phyloP scores from a whole-genome alignment of 2,113 vertebrate species.

The Bos taurus region DNA sequence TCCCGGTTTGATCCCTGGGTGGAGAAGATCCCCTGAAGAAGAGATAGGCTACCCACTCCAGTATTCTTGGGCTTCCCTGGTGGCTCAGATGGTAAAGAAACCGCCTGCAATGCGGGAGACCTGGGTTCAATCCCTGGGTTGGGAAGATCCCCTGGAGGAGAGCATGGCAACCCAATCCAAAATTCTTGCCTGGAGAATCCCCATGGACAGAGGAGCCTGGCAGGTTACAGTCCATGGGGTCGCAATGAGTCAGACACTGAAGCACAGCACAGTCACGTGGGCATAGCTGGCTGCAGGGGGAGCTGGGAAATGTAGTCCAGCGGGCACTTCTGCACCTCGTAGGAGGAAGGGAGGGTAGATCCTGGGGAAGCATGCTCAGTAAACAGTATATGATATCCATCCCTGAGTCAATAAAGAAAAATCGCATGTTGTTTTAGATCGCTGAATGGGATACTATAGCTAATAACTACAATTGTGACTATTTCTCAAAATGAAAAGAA shows the following conservation, averaged over 20 bases:
- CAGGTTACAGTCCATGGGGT: not conserved
- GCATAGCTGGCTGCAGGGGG: not conserved
- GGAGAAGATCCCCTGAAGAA: not conserved
- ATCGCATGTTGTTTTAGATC: not conserved
- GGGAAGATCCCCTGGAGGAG: not conserved
- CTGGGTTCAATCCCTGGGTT: not conserved
- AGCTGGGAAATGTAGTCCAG: not conserved
- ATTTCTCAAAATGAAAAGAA: not conserved
- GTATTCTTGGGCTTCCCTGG: not conserved
- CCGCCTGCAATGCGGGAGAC: rapidly evolving
- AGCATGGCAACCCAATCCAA: not conserved
- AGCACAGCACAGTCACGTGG: not conserved
- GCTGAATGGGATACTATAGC: not conserved
- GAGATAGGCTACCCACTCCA: not conserved
- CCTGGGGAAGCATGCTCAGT: not conserved
- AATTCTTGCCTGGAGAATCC: not conserved
- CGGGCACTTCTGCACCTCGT: too few species aligned
- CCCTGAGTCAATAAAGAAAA: not conserved
- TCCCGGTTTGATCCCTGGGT: not conserved
- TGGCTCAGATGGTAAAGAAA: not conserved
- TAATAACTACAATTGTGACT: too few species aligned
- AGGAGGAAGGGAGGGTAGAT: not conserved
- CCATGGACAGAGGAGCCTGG: not conserved
- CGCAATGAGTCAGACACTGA: not conserved
- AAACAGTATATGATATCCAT: not conserved